Percentiles rank a stretch among this genome's conserved stretches.
These are phyloP conservation scores for Pseudomyrmex sp. DNA, from an alignment of 1,140 invertebrate genomes.

Conservation along the genomic window DNA sequence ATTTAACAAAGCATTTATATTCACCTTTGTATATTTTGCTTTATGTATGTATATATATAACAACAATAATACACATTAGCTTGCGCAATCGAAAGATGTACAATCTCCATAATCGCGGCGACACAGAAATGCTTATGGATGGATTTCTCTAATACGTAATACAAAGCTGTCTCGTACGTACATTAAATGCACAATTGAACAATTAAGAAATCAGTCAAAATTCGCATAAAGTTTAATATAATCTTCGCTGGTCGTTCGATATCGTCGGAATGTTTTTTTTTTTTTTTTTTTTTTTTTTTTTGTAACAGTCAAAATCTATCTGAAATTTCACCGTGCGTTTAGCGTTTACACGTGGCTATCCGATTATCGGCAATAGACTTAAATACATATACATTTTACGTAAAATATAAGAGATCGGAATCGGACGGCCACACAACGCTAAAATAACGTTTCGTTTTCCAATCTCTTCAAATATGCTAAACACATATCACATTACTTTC, in stretches of 20 bases:
- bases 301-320: constrained; percentile 23
- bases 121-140: constrained; percentile 62
- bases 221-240: neutral
- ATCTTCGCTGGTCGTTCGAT: constrained; percentile 11
- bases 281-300: constrained; percentile 17
- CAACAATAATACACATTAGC: constrained; percentile 63
- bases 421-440: constrained; percentile 6
- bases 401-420: constrained; percentile 14
- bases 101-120: constrained; percentile 26
- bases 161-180: constrained; percentile 29
- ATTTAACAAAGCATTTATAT: constrained; percentile 61
- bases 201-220: constrained; percentile 50
- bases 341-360: constrained; percentile 11
- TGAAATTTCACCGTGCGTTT: constrained; percentile 23
- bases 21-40: constrained; percentile 48
- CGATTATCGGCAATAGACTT: neutral
- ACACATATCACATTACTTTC: neutral
- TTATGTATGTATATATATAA: constrained; percentile 2
- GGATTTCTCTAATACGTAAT: constrained; percentile 63
- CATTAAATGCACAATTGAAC: constrained; percentile 30
- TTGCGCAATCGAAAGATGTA: constrained; percentile 20
- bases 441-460: neutral
- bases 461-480: constrained; percentile 17
- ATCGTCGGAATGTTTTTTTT: neutral
- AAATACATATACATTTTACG: neutral